phyloP scores from a whole-genome alignment of 2,797 vertebrate genomes.

The Sebastes iracundus region DNA sequence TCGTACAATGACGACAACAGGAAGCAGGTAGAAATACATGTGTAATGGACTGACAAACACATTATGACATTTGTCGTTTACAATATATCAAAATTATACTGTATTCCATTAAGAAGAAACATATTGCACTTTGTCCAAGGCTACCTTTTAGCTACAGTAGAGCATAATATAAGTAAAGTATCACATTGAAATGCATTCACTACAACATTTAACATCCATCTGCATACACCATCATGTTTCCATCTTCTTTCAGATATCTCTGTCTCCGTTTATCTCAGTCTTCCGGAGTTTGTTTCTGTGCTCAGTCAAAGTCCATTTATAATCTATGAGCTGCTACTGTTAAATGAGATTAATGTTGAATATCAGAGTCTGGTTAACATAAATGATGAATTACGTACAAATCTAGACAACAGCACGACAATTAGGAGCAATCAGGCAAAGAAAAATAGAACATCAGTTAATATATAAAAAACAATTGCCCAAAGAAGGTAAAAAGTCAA shows the following conservation, averaged over 20 bases:
- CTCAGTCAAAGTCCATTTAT: conserved; percentile 4
- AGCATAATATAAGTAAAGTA: background rate
- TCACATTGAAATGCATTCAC: background rate
- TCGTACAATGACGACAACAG: background rate
- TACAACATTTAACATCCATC: background rate
- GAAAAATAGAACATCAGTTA: background rate
- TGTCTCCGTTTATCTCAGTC: background rate
- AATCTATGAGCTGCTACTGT: conserved; percentile 3
- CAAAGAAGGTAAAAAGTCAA: conserved; percentile 1
- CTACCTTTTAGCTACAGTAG: background rate
- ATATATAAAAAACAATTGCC: background rate
- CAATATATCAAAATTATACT: background rate
- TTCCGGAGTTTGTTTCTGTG: background rate
- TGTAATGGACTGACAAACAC: conserved; percentile 15
- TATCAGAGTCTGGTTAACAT: background rate
- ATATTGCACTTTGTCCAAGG: conserved; percentile 46
- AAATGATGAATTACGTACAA: conserved; percentile 4
- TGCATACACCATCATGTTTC: background rate
- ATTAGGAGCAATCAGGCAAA: background rate
- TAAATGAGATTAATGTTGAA: conserved; percentile 17
- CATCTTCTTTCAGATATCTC: background rate
- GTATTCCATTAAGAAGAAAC: background rate
- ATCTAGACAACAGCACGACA: background rate
- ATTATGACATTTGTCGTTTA: background rate
- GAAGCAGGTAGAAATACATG: conserved; percentile 13